These are phyloP conservation scores for Liodrosophila aerea DNA, from an alignment of 2,888 invertebrate species.

Conservation along the genomic window DNA sequence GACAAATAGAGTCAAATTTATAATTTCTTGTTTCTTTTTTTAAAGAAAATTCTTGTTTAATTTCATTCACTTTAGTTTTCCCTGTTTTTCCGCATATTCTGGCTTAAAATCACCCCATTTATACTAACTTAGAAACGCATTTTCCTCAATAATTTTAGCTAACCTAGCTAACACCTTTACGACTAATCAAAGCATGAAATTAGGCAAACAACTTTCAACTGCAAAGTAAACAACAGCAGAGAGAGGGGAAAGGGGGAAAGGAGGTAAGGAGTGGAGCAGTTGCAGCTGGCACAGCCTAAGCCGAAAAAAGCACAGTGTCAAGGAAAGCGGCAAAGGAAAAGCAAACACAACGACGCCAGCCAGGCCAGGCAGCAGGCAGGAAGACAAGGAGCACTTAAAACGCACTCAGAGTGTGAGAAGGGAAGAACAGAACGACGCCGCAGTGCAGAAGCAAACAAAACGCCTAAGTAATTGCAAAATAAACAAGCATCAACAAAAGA, in stretches of 20 bases:
- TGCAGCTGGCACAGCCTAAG: conserved; percentile 35
- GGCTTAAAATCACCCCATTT: too few relatives aligned
- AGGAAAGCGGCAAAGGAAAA: conserved; percentile 25
- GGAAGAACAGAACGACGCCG: conserved; percentile 40
- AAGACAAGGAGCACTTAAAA: conserved; percentile 52
- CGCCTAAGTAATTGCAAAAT: conserved; percentile 81
- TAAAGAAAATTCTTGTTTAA: too few relatives aligned
- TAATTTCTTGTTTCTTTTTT: too few relatives aligned
- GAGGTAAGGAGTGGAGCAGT: neutral
- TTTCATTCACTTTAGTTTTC: too few relatives aligned
- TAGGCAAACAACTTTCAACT: conserved; percentile 60
- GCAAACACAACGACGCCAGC: conserved; percentile 39
- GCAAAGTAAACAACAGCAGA: conserved; percentile 25
- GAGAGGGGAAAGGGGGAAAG: conserved; percentile 4
- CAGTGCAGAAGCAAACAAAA: conserved; percentile 78
- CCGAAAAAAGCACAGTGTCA: conserved; percentile 51
- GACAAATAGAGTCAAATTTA: too few relatives aligned
- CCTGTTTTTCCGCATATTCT: too few relatives aligned
- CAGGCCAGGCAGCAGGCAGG: too few relatives aligned
- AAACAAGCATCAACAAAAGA: conserved; percentile 81
- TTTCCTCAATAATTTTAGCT: neutral
- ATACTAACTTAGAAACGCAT: neutral
- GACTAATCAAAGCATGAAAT: conserved; percentile 75
- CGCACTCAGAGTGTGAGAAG: conserved; percentile 8
- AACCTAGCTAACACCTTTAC: conserved; percentile 18